phyloP scores from a whole-genome alignment of 2,797 vertebrate species.

The Lacerta viridis region DNA sequence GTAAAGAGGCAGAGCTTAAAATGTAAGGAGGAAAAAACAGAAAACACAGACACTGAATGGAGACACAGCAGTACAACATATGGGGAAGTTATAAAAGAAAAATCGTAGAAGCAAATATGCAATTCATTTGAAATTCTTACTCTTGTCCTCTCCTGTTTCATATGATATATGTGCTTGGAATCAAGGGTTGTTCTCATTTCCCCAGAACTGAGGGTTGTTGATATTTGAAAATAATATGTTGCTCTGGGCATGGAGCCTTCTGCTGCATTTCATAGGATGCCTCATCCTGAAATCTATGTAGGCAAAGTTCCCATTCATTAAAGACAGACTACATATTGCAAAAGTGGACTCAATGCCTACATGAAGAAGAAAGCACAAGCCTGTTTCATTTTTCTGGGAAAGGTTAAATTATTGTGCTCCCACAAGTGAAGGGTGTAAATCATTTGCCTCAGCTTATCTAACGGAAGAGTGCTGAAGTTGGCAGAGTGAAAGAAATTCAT shows the following conservation, averaged over 20 bases:
- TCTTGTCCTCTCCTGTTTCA: background rate
- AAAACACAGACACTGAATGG: slow-evolving; percentile 6
- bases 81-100: background rate
- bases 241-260: background rate
- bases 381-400: slow-evolving; percentile 33
- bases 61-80: slow-evolving; percentile 20
- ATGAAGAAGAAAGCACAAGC: background rate
- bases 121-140: slow-evolving; percentile 7
- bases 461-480: slow-evolving; percentile 33
- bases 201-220: slow-evolving; percentile 1
- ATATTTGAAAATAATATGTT: slow-evolving; percentile 37
- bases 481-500: slow-evolving; percentile 33
- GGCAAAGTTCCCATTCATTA: slow-evolving; percentile 15
- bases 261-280: background rate
- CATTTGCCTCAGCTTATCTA: slow-evolving; percentile 40
- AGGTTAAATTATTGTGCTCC: slow-evolving; percentile 28
- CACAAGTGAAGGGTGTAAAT: slow-evolving; percentile 33
- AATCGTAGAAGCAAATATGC: background rate
- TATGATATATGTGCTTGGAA: slow-evolving; percentile 10
- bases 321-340: background rate
- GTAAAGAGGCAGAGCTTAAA: slow-evolving; percentile 10
- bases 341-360: background rate
- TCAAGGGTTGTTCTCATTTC: slow-evolving; percentile 33
- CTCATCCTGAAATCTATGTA: background rate
- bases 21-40: background rate